Base-by-base conservation (phyloP, 2,888 invertebrate species). In the Brachyptera risi region DNA sequence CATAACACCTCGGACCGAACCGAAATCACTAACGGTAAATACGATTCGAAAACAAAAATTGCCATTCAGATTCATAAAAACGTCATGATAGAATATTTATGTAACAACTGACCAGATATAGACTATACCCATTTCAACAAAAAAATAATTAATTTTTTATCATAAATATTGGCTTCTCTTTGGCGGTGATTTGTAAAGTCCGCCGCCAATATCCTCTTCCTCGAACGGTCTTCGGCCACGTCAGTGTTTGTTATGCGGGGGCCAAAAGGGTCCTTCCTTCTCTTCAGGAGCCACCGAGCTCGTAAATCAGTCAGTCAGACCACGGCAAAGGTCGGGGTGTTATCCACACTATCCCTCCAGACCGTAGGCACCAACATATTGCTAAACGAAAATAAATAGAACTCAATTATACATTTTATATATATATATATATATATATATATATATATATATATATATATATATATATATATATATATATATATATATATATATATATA, bases 281-380 rank as follows among this genome's bases (percentile, higher is more conserved):
- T n/a, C n/a, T 44, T 11, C 31, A 37, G 59, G 59, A 59, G 54
- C 59, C 54, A 19, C 40, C 38, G 59, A 42, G 59, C 35, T 54
- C 59, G 59, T 59, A 59, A 59, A 59, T 59, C 59, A 59, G 51
- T 40, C 1, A 31, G 21, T n/a, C 15, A 19, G 24, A 26, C 58
- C 23, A 17, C 31, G 47, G 21, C 47, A 47, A 47, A 47, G 47
- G 47, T 47, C 23, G 23, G 23, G 15, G 19, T 1, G 51, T 31
- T 27, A n/a, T 27, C 51, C 31, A 51, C 51, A 51, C 51, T 27
- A 11, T 15, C 15, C 23, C n/a, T n/a, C n/a, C n/a, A n/a, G n/a
- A n/a, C n/a, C n/a, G n/a, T n/a, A n/a, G n/a, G n/a, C n/a, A n/a
- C n/a, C n/a, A n/a, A n/a, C n/a, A n/a, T n/a, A n/a, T n/a, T n/a